Conservation (phyloP, 2,888 invertebrate species). For the Diplolepis rosae region DNA sequence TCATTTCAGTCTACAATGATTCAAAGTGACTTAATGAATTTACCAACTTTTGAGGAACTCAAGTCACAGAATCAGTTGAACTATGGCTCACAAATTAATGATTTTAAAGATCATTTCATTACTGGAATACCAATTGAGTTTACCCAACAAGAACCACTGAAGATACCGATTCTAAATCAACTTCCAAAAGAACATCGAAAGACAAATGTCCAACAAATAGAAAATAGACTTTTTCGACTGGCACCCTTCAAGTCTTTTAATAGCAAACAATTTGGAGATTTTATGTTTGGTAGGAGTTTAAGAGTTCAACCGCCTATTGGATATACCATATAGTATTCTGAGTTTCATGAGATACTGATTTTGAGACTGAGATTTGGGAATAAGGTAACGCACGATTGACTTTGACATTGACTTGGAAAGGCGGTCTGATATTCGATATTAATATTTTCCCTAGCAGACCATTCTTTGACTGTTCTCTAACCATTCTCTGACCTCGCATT, state of each 20-base stretch:
- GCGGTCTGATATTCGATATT: too few species aligned
- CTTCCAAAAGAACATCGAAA: background rate
- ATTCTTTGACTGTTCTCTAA: too few species aligned
- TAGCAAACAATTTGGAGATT: background rate
- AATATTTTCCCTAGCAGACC: too few species aligned
- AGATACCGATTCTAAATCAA: constrained; percentile 34
- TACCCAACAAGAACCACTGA: constrained; percentile 42
- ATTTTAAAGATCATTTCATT: background rate
- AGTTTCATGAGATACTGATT: constrained; percentile 10
- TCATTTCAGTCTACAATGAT: background rate
- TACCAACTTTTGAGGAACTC: background rate
- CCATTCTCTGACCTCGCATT: too few species aligned
- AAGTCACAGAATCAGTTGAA: background rate
- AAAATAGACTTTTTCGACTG: constrained; percentile 16
- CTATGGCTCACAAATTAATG: background rate
- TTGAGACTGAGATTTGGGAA: constrained; percentile 27
- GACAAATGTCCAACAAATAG: background rate
- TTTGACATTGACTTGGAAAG: constrained; percentile 22
- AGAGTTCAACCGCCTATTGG: constrained; percentile 6
- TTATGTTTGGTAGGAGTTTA: constrained; percentile 2
- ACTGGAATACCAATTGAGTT: background rate
- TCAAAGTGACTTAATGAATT: background rate
- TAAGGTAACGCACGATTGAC: constrained; percentile 23
- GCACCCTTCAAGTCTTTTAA: background rate
- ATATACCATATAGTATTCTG: constrained; percentile 7